These are phyloP conservation scores for Apodemia duryi DNA, from an alignment of 2,888 invertebrate genomes.

Conservation along the genomic window DNA sequence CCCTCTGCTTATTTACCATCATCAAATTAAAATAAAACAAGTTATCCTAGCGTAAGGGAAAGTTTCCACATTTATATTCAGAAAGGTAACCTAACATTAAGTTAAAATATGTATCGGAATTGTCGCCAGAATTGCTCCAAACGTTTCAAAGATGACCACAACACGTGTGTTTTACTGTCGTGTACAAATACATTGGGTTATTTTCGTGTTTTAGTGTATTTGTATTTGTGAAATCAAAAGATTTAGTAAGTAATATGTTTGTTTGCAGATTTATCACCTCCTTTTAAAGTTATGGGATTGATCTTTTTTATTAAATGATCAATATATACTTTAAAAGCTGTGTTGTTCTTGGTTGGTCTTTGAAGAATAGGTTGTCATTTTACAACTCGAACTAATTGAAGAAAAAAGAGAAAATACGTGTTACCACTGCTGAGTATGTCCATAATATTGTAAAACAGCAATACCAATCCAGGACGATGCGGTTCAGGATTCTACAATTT, in stretches of 20 bases:
- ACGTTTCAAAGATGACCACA: slow-evolving; percentile 35
- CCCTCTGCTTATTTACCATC: too few species aligned
- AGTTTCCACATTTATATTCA: neutral
- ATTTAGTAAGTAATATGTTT: neutral
- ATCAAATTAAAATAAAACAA: neutral
- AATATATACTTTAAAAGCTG: too few species aligned
- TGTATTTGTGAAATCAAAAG: slow-evolving; percentile 14
- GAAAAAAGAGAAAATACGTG: too few species aligned
- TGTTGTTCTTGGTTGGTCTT: too few species aligned
- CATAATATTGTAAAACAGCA: too few species aligned
- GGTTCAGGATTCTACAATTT: too few species aligned
- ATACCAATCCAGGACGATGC: too few species aligned
- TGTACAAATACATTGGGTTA: slow-evolving; percentile 29
- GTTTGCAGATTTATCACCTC: neutral
- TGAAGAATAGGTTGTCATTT: too few species aligned
- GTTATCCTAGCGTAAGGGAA: neutral
- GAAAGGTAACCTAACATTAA: slow-evolving; percentile 17
- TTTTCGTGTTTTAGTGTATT: slow-evolving; percentile 28
- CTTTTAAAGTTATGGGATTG: neutral
- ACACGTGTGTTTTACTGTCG: slow-evolving; percentile 35
- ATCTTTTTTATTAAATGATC: too few species aligned
- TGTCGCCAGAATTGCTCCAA: slow-evolving; percentile 24
- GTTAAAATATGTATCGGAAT: slow-evolving; percentile 29
- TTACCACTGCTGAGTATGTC: too few species aligned
- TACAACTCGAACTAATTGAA: too few species aligned